Evolutionary conservation across 2,113 vertebrate species (phyloP), one percentile per base, ranked within the genome.

Genomic region (Osmerus eperlanus): DNA sequence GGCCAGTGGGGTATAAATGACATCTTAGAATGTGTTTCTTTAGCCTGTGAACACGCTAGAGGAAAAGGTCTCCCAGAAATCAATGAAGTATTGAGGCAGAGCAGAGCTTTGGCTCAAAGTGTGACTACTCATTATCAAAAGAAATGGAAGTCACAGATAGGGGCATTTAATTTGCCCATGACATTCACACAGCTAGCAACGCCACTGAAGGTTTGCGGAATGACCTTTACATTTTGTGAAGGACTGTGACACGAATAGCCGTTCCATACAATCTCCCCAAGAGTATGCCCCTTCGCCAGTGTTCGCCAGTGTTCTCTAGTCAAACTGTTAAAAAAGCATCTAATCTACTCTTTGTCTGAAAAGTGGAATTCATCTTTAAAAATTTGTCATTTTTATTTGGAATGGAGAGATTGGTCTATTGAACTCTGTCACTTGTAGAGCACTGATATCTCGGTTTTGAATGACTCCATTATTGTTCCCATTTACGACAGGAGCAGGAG

Each of bases 161-260:
- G 87, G 84, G 80, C 89, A 85, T 85, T 88, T 89, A 84, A 89
- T 90, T 90, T 89, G 83, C 86, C 78, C 87, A 83, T 89, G 86
- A 88, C 89, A 87, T 88, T 85, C 87, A 85, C 81, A 77, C 73
- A 53, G 77, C 73, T 77, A 76, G 73, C 71, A 75, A 74, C 83
- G 56, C 77, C 1, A 19, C 71, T 73, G 29, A 73, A 78, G 71
- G 81, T 84, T 84, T 76, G 82, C 82, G 78, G 77, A 61, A 67
- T 88, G 85, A 90, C 88, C 89, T 89, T 88, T 85, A 75, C 71
- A 82, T 90, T 74, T 74, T 78, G 77, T 86, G 87, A 78, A 85
- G 81, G 73, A 79, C 73, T 67, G 58, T 83, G 77, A 78, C 80
- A 84, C 59, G 72, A 67, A 67, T 15, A 28, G 64, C 71, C 25